Evolutionary conservation across 1,140 invertebrate genomes (phyloP).

Genomic region (Doryteuthis pealeii): DNA sequence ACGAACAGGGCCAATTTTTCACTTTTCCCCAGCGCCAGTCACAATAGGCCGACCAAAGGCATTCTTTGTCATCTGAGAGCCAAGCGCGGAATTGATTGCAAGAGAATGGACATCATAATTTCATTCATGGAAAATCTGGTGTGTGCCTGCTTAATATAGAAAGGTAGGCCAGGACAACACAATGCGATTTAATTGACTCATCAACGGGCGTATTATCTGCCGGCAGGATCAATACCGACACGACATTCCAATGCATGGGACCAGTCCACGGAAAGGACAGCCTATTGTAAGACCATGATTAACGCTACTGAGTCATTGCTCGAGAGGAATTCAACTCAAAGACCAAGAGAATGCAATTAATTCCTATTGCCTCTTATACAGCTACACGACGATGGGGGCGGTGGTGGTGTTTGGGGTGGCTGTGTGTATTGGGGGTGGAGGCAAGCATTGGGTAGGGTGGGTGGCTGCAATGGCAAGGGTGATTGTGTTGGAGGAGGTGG

Average conservation of each 20-base stretch:
- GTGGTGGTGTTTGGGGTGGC: no score
- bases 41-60: constrained; percentile 8
- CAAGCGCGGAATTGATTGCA: neutral
- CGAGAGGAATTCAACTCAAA: constrained; percentile 9
- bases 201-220: constrained; percentile 26
- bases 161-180: constrained; percentile 16
- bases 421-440: no score
- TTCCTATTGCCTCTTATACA: neutral
- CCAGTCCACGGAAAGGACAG: neutral
- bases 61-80: constrained; percentile 8
- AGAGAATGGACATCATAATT: constrained; percentile 8
- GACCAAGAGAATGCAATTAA: constrained; percentile 8
- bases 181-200: constrained; percentile 30
- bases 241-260: constrained; percentile 20
- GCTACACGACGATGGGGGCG: no score
- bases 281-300: constrained; percentile 10
- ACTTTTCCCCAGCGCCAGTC: constrained; percentile 1
- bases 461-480: no score
- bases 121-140: constrained; percentile 7
- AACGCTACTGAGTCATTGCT: constrained; percentile 7
- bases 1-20: constrained; percentile 1
- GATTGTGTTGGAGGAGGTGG: no score
- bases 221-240: constrained; percentile 23
- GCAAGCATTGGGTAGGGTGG: no score
- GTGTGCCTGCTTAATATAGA: constrained; percentile 11